A percentile compares a stretch with the other conserved stretches of the same genome.
phyloP scores from a whole-genome alignment of 2,797 vertebrate genomes.

The Hydrocynus forskahlii region DNA sequence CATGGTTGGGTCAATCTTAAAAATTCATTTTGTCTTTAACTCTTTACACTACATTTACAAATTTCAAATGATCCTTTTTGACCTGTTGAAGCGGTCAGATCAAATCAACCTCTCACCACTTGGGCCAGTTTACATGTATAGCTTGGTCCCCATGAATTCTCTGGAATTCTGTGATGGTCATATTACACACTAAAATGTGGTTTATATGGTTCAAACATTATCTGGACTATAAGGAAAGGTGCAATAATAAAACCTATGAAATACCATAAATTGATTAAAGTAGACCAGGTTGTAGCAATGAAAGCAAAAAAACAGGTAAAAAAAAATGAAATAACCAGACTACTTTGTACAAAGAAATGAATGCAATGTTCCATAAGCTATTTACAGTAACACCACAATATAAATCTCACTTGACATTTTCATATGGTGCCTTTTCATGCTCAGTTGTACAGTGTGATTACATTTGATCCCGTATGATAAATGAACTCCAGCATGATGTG shows the following conservation, averaged over 20 bases:
- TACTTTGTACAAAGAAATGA: not conserved
- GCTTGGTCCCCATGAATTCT: too few relatives aligned
- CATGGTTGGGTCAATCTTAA: too few relatives aligned
- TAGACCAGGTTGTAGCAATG: not conserved
- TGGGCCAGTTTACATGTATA: too few relatives aligned
- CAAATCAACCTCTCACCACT: too few relatives aligned
- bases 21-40: too few relatives aligned
- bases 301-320: not conserved
- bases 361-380: not conserved
- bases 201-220: too few relatives aligned
- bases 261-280: not conserved
- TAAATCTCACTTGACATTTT: constrained; percentile 12
- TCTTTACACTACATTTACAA: too few relatives aligned
- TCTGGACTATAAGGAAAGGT: not conserved
- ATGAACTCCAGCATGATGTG: not conserved
- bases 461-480: constrained; percentile 3
- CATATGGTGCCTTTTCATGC: not conserved
- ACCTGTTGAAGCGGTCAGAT: too few relatives aligned
- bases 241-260: not conserved
- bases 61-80: too few relatives aligned
- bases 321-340: not conserved
- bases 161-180: too few relatives aligned
- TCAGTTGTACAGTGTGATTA: not conserved
- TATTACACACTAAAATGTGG: too few relatives aligned
- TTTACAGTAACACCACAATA: not conserved